Evolutionary conservation across 2,888 invertebrate species (phyloP).

Genomic region (Cephus spinipes): DNA sequence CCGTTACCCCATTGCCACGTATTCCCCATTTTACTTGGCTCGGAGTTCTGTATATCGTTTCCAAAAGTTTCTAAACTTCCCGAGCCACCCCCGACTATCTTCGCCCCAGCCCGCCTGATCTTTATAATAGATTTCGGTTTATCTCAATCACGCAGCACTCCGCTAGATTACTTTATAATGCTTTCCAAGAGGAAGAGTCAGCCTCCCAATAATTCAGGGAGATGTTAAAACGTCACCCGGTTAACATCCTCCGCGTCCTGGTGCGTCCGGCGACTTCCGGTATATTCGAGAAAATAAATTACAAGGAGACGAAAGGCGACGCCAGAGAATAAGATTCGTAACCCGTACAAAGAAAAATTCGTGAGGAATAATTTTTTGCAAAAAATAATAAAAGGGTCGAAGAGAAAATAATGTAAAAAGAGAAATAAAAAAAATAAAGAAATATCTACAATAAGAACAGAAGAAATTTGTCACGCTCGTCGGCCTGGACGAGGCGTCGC

Average conservation of each 20-base stretch:
- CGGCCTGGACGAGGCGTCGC: background rate
- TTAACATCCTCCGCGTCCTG: background rate
- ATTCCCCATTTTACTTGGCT: background rate
- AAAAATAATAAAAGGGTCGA: background rate
- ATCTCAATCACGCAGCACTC: conserved; percentile 39
- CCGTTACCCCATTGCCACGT: background rate
- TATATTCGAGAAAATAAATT: background rate
- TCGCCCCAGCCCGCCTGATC: background rate
- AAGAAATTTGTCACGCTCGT: background rate
- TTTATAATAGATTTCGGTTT: conserved; percentile 13
- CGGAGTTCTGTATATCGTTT: background rate
- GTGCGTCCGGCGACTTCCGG: background rate
- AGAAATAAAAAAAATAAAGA: too few species aligned
- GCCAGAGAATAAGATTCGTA: background rate
- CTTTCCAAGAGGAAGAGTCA: background rate
- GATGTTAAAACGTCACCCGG: background rate
- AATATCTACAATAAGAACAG: background rate
- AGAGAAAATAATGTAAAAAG: too few species aligned
- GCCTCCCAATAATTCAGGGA: background rate
- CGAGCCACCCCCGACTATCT: too few species aligned
- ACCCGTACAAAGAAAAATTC: background rate
- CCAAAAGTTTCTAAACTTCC: background rate
- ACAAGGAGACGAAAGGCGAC: background rate
- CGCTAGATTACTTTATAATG: conserved; percentile 42
- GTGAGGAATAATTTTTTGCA: background rate